phyloP scores from a whole-genome alignment of 2,888 invertebrate species.

The Pycnomerus fuliginosus region DNA sequence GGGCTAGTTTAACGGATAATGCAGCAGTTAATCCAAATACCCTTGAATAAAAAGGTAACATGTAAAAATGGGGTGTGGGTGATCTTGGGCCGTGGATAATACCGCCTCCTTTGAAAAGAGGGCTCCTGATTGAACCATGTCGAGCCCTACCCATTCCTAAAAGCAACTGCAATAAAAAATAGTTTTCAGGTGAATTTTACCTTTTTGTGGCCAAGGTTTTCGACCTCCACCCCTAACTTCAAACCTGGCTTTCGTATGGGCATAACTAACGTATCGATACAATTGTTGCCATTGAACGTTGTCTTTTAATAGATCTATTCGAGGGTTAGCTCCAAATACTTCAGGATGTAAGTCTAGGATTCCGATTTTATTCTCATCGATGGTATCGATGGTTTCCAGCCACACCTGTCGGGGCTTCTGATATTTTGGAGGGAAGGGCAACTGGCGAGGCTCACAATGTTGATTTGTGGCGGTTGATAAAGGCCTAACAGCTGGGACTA shows the following conservation, averaged over 20 bases:
- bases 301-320: slow-evolving; percentile 82
- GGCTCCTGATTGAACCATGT: slow-evolving; percentile 90
- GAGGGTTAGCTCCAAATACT: slow-evolving; percentile 78
- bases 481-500: too few species aligned
- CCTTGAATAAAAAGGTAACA: slow-evolving; percentile 80
- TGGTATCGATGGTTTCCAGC: slow-evolving; percentile 79
- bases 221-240: slow-evolving; percentile 87
- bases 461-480: too few species aligned
- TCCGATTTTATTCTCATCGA: slow-evolving; percentile 77
- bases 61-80: slow-evolving; percentile 88
- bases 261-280: slow-evolving; percentile 81
- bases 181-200: slow-evolving; percentile 45
- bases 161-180: slow-evolving; percentile 1
- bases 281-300: slow-evolving; percentile 85
- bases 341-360: slow-evolving; percentile 87
- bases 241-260: slow-evolving; percentile 73
- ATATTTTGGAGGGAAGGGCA: slow-evolving; percentile 58
- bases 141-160: slow-evolving; percentile 73
- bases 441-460: slow-evolving; percentile 51
- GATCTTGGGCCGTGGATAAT: slow-evolving; percentile 87
- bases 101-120: slow-evolving; percentile 83
- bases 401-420: slow-evolving; percentile 75
- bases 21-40: slow-evolving; percentile 79
- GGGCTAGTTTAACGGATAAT: slow-evolving; percentile 88
- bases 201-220: slow-evolving; percentile 98